phyloP scores from a whole-genome alignment of 2,888 invertebrate genomes.

The Penaeus monodon region DNA sequence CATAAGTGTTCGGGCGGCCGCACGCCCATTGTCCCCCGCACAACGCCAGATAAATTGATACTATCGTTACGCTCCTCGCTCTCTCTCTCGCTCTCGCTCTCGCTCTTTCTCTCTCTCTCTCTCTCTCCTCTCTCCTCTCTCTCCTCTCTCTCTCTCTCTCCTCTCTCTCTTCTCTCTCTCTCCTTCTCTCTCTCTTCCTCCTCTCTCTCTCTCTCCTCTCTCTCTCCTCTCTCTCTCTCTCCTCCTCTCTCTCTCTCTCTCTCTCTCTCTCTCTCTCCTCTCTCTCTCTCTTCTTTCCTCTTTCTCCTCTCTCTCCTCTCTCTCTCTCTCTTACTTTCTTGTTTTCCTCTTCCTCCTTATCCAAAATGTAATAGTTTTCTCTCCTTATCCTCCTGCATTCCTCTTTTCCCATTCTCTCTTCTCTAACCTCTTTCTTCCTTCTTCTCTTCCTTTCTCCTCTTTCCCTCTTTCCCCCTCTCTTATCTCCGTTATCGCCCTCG shows the following conservation, averaged over 20 bases:
- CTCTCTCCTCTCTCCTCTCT: background rate
- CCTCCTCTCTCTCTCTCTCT: background rate
- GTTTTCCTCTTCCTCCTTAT: background rate
- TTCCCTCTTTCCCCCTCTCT: constrained; percentile 10
- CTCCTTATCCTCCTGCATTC: background rate
- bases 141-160: background rate
- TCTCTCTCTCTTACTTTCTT: background rate
- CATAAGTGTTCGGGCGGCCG: too few relatives aligned
- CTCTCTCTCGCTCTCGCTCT: background rate
- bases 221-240: background rate
- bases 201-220: background rate
- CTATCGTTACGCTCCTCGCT: too few relatives aligned
- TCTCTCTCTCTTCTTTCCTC: background rate
- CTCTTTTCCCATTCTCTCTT: background rate
- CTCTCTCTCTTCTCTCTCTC: background rate
- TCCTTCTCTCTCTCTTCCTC: background rate
- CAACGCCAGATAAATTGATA: too few relatives aligned
- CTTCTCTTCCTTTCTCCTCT: background rate
- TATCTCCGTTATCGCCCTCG: background rate
- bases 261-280: background rate
- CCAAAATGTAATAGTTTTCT: background rate
- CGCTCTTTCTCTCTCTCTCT: background rate
- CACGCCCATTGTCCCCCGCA: too few relatives aligned
- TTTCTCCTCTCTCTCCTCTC: constrained; percentile 8
- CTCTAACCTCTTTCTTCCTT: background rate